These are phyloP conservation scores for Formica selysi DNA, from an alignment of 1,140 invertebrate genomes.

Conservation along the genomic window DNA sequence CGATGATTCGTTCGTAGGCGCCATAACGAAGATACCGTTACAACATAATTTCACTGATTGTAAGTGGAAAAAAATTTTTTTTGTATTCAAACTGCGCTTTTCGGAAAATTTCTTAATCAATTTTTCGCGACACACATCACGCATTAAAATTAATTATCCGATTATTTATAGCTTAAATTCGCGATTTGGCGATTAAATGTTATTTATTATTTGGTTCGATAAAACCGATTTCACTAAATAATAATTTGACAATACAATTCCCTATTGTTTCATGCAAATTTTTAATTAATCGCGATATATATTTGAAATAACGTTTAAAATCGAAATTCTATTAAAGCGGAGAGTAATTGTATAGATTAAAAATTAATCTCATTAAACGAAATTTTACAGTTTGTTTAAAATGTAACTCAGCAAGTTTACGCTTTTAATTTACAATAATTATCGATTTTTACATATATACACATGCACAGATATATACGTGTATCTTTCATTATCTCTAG, in stretches of 20 bases:
- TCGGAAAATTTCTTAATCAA: background rate
- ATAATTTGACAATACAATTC: background rate
- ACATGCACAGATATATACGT: background rate
- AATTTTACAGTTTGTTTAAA: background rate
- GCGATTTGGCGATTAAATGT: background rate
- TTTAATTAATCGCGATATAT: slow-evolving; percentile 27
- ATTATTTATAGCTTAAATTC: background rate
- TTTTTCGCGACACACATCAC: background rate
- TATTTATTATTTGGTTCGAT: background rate
- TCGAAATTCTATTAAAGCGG: slow-evolving; percentile 12
- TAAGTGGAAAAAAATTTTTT: background rate
- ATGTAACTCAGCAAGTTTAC: background rate
- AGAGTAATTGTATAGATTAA: background rate
- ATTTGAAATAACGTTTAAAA: slow-evolving; percentile 30
- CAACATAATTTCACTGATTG: background rate
- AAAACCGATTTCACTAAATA: background rate
- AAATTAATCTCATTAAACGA: background rate
- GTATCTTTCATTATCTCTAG: background rate
- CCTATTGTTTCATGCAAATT: background rate
- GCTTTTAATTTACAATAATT: background rate
- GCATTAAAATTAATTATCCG: background rate
- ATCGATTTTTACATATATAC: background rate
- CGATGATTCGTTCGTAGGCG: background rate
- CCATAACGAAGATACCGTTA: slow-evolving; percentile 2
- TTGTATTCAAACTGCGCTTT: background rate